These are phyloP conservation scores for Pentalonia nigronervosa DNA, from an alignment of 1,140 invertebrate genomes.

Conservation along the genomic window DNA sequence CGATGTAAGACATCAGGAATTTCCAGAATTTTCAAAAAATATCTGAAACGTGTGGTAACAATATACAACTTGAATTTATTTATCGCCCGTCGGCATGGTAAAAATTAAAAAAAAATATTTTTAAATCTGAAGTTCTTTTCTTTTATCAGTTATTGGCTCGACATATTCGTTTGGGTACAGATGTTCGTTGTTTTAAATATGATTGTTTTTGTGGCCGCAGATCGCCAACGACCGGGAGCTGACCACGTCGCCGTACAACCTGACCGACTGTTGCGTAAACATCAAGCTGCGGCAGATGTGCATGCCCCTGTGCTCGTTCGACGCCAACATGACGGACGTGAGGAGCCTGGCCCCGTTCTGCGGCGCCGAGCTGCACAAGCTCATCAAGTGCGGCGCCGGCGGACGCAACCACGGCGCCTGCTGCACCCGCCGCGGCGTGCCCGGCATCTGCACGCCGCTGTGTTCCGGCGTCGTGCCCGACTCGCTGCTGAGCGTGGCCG, in stretches of 20 bases:
- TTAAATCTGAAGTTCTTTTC: no score
- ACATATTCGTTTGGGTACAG: no score
- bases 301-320: conserved; percentile 81
- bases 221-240: conserved; percentile 68
- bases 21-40: no score
- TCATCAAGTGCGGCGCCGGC: conserved; percentile 74
- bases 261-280: conserved; percentile 77
- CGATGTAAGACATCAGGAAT: no score
- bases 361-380: conserved; percentile 72
- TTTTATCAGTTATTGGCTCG: no score
- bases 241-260: conserved; percentile 71
- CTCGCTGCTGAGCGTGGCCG: conserved; percentile 66
- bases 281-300: conserved; percentile 76
- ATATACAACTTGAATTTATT: no score
- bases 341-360: conserved; percentile 73
- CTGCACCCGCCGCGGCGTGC: conserved; percentile 77
- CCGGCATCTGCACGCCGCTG: conserved; percentile 73
- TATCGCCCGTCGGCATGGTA: no score
- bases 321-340: conserved; percentile 80
- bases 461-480: conserved; percentile 77
- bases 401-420: conserved; percentile 80
- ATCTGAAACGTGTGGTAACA: no score
- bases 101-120: no score
- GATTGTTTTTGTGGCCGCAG: conserved; percentile 62
- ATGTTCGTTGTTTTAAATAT: no score